A percentile compares a stretch with the other conserved stretches of the same genome.
phyloP scores from a whole-genome alignment of 1,140 invertebrate genomes.

The Venturia canescens region DNA sequence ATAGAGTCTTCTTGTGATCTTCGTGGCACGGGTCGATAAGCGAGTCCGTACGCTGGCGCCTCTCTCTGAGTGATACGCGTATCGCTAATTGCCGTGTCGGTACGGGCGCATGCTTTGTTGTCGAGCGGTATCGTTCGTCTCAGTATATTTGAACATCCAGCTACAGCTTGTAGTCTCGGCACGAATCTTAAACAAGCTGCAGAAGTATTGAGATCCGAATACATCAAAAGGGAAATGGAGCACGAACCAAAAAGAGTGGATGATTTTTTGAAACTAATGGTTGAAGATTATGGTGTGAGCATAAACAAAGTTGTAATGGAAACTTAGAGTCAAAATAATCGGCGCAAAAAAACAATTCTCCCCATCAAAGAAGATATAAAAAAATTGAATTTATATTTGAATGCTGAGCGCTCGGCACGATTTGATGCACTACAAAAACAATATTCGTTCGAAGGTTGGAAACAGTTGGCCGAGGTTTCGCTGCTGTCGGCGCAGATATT shows the following conservation, averaged over 20 bases:
- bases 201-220: slow-evolving; percentile 20
- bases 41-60: too few relatives aligned
- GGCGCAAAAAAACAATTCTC: slow-evolving; percentile 40
- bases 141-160: slow-evolving; percentile 34
- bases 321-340: slow-evolving; percentile 30
- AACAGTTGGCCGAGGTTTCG: slow-evolving; percentile 31
- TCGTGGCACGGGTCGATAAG: too few relatives aligned
- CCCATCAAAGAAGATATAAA: slow-evolving; percentile 42
- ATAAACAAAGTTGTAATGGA: slow-evolving; percentile 42
- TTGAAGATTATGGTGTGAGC: slow-evolving; percentile 18
- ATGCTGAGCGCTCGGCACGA: not conserved
- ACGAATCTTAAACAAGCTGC: slow-evolving; percentile 33
- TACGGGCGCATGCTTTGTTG: too few relatives aligned
- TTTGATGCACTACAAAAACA: not conserved
- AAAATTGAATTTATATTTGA: slow-evolving; percentile 24
- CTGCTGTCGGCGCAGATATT: slow-evolving; percentile 37
- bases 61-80: too few relatives aligned
- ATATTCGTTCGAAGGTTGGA: slow-evolving; percentile 40
- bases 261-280: slow-evolving; percentile 42
- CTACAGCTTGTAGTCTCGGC: slow-evolving; percentile 40
- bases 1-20: too few relatives aligned
- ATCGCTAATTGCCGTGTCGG: too few relatives aligned
- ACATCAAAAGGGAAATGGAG: slow-evolving; percentile 31
- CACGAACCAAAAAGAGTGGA: slow-evolving; percentile 32
- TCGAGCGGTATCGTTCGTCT: too few relatives aligned